phyloP scores from a whole-genome alignment of 2,797 vertebrate species.

The Sphenopsis melanotis region DNA sequence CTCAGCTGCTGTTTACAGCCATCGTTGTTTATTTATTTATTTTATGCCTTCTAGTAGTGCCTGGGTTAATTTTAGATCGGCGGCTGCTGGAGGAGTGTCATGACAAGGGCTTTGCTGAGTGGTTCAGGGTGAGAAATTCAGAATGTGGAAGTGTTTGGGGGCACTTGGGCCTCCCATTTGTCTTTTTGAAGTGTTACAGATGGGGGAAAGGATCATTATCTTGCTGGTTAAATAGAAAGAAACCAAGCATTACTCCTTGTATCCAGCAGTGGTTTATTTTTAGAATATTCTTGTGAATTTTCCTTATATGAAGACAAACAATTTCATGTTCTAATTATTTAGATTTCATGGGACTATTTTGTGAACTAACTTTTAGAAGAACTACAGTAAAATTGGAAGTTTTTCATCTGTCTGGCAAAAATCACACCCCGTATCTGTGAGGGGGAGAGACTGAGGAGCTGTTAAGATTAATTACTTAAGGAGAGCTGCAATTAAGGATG shows the following conservation, averaged over 20 bases:
- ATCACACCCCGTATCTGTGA: not conserved
- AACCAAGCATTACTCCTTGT: not conserved
- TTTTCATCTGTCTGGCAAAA: not conserved
- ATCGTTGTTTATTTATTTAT: not conserved
- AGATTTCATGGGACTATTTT: not conserved
- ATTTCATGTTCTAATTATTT: not conserved
- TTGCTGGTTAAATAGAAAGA: not conserved
- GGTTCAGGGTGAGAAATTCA: not conserved
- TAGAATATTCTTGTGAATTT: not conserved
- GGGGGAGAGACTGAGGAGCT: not conserved
- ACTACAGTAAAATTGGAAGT: not conserved
- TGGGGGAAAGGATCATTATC: not conserved
- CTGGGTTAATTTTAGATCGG: slow-evolving; percentile 18
- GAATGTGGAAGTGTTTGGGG: not conserved
- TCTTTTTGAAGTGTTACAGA: not conserved
- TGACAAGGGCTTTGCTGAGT: not conserved
- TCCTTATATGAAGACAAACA: not conserved
- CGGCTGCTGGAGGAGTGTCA: not conserved
- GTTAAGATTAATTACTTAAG: slow-evolving; percentile 17
- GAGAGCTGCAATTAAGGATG: slow-evolving; percentile 42
- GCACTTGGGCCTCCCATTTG: not conserved
- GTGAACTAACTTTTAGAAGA: not conserved
- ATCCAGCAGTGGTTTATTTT: not conserved
- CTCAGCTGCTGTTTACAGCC: not conserved
- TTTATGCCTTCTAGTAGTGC: slow-evolving; percentile 17